phyloP scores from a whole-genome alignment of 2,888 invertebrate genomes.

The Bembecia ichneumoniformis region DNA sequence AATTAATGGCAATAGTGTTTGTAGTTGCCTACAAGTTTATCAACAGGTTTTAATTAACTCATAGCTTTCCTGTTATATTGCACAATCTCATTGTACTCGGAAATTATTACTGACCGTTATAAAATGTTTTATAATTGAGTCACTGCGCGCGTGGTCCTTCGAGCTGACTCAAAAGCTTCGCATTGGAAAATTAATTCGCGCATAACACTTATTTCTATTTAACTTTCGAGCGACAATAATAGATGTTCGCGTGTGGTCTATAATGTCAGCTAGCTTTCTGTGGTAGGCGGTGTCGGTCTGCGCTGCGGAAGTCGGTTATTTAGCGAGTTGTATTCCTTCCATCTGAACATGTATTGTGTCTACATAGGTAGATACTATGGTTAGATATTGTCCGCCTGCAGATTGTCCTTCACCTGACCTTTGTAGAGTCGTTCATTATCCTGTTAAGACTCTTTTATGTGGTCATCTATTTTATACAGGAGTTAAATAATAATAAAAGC shows the following conservation, averaged over 20 bases:
- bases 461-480: neutral
- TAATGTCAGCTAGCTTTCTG: constrained; percentile 13
- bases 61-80: neutral
- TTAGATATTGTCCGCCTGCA: constrained; percentile 10
- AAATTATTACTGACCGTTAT: neutral
- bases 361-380: neutral
- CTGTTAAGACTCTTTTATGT: constrained; percentile 18
- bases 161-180: too few relatives aligned
- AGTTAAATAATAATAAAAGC: too few relatives aligned
- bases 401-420: constrained; percentile 33
- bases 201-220: constrained; percentile 10
- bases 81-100: neutral
- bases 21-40: neutral
- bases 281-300: constrained; percentile 13
- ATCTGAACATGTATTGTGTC: neutral
- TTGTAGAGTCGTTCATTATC: constrained; percentile 25
- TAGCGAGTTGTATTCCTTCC: constrained; percentile 25
- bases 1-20: neutral
- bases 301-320: constrained; percentile 49
- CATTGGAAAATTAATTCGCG: too few relatives aligned
- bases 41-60: neutral
- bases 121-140: too few relatives aligned
- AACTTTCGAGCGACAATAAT: constrained; percentile 17
- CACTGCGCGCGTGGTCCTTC: too few relatives aligned
- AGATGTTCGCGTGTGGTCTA: constrained; percentile 39